These are phyloP conservation scores for Drosophila hamatofila DNA, from an alignment of 2,888 invertebrate species.

Conservation along the genomic window DNA sequence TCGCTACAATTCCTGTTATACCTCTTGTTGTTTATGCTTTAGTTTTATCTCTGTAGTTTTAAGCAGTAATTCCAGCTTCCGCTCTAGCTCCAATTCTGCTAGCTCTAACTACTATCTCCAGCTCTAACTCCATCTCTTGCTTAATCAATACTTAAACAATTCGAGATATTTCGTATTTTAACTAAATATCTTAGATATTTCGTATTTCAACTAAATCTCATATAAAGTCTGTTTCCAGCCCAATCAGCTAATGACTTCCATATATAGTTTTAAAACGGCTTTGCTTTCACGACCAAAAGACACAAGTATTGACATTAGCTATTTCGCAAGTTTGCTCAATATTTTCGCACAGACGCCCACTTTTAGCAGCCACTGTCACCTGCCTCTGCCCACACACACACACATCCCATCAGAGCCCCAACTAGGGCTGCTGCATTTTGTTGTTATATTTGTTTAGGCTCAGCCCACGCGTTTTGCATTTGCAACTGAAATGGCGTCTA, in stretches of 20 bases:
- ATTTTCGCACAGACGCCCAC: constrained; percentile 20
- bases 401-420: not conserved
- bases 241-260: constrained; percentile 2
- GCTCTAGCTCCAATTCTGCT: not conserved
- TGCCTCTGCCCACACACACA: constrained; percentile 2
- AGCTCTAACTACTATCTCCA: too few relatives aligned
- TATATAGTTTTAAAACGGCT: constrained; percentile 1
- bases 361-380: constrained; percentile 27
- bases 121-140: not conserved
- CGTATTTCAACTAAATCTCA: not conserved
- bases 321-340: constrained; percentile 36
- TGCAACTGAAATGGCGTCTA: constrained; percentile 34
- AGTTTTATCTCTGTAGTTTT: not conserved
- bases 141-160: not conserved
- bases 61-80: not conserved
- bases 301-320: constrained; percentile 2
- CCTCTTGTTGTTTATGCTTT: not conserved
- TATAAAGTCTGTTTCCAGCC: not conserved
- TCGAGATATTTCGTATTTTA: not conserved
- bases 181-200: not conserved
- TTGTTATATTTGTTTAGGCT: constrained; percentile 15
- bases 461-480: constrained; percentile 39
- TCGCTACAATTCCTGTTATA: too few relatives aligned
- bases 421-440: constrained; percentile 25
- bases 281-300: not conserved